A percentile compares a stretch with the other conserved stretches of the same genome.
phyloP scores from a whole-genome alignment of 2,113 vertebrate genomes.

The Lanius ludovicianus region DNA sequence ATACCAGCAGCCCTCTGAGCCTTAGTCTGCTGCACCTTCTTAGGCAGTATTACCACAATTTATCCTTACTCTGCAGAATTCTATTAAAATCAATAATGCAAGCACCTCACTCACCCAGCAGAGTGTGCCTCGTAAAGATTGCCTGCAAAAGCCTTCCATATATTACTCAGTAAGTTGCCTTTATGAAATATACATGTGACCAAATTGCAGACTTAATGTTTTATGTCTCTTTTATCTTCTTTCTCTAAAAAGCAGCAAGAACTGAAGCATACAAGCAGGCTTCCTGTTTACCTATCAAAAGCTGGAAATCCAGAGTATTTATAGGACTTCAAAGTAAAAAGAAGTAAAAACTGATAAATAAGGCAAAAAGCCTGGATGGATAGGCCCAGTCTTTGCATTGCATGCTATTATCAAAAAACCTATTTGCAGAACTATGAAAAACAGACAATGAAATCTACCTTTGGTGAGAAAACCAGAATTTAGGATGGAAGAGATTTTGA shows the following conservation, averaged over 20 bases:
- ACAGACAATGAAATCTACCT: background rate
- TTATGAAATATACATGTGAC: slow-evolving; percentile 30
- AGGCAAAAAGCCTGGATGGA: background rate
- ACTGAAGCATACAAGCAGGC: background rate
- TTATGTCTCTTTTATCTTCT: slow-evolving; percentile 5
- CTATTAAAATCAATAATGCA: slow-evolving; percentile 55
- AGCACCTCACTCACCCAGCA: background rate
- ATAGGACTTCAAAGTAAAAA: background rate
- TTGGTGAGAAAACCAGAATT: background rate
- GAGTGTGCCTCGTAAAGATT: background rate
- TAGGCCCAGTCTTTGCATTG: background rate
- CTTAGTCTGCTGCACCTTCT: background rate
- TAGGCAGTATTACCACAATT: background rate
- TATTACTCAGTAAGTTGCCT: background rate
- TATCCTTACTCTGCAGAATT: slow-evolving; percentile 31
- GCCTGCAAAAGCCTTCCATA: background rate
- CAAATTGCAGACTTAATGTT: slow-evolving; percentile 14
- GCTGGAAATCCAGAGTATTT: background rate
- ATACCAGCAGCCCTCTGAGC: background rate
- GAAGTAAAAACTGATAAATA: background rate
- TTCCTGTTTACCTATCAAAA: background rate
- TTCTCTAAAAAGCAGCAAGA: background rate
- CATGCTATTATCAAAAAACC: background rate
- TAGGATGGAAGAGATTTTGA: background rate
- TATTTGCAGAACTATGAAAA: background rate